Evolutionary conservation across 2,113 vertebrate species (phyloP).

Genomic region (Caranx melampygus): DNA sequence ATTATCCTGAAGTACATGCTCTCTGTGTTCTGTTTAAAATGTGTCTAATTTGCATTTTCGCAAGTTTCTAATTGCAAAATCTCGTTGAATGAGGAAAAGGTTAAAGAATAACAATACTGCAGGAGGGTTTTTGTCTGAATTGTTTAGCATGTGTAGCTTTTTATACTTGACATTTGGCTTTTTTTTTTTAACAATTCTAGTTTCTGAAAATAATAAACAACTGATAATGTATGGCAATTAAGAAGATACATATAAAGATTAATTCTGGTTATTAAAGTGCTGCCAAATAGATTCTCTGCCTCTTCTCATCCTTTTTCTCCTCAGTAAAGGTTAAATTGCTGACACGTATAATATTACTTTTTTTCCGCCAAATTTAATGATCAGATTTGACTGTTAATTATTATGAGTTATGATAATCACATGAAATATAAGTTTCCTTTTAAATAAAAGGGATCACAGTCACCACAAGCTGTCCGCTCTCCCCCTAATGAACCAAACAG

Average conservation of each 20-base stretch:
- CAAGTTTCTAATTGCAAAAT: slow-evolving; percentile 32
- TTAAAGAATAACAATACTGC: slow-evolving; percentile 38
- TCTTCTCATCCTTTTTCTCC: not conserved
- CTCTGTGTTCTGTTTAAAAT: slow-evolving; percentile 24
- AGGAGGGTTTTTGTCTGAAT: slow-evolving; percentile 7
- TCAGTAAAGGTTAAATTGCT: slow-evolving; percentile 14
- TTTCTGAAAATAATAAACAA: slow-evolving; percentile 6
- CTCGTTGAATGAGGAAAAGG: slow-evolving; percentile 26
- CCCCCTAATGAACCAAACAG: slow-evolving; percentile 36
- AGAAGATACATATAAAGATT: not conserved
- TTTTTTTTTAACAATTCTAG: slow-evolving; percentile 22
- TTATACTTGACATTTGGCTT: slow-evolving; percentile 39
- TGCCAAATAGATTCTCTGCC: not conserved
- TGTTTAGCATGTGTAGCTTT: slow-evolving; percentile 17
- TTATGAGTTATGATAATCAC: slow-evolving; percentile 22
- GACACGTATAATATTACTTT: slow-evolving; percentile 1
- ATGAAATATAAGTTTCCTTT: slow-evolving; percentile 33
- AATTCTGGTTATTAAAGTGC: not conserved
- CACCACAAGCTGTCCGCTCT: slow-evolving; percentile 6
- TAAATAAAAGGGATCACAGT: slow-evolving; percentile 15
- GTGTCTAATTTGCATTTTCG: slow-evolving; percentile 52
- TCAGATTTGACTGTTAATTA: slow-evolving; percentile 30
- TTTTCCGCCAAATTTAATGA: slow-evolving; percentile 18
- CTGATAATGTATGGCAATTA: not conserved
- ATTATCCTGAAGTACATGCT: slow-evolving; percentile 37